Evolutionary conservation across 1,140 invertebrate genomes (phyloP).

Genomic region (Ditylenchus dipsaci): DNA sequence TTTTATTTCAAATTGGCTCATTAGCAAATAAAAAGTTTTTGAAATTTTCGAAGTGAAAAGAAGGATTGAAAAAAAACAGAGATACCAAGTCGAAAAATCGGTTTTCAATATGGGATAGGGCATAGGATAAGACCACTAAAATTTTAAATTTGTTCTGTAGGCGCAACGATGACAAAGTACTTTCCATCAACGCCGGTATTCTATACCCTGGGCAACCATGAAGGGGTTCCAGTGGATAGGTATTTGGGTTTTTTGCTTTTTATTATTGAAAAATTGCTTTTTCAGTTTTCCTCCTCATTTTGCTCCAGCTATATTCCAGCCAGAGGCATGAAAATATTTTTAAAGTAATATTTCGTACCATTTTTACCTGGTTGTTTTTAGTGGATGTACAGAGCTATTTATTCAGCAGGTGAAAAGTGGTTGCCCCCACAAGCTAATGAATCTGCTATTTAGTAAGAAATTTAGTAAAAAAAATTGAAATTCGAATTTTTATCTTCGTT

Average conservation of each 20-base stretch:
- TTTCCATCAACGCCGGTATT: constrained; percentile 50
- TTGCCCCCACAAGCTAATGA: constrained; percentile 28
- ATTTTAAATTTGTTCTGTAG: no score
- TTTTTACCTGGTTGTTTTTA: neutral
- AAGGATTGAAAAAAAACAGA: no score
- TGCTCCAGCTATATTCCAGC: constrained; percentile 49
- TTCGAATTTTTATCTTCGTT: neutral
- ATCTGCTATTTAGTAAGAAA: constrained; percentile 39
- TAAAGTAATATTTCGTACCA: no score
- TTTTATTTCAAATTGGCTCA: no score
- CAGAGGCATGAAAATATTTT: constrained; percentile 7
- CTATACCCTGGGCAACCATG: constrained; percentile 56
- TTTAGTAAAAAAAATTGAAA: neutral
- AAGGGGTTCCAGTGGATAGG: constrained; percentile 55
- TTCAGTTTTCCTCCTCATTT: constrained; percentile 55
- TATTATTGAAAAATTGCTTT: neutral
- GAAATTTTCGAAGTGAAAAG: no score
- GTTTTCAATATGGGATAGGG: no score
- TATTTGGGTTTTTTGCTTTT: constrained; percentile 9
- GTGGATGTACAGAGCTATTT: constrained; percentile 51
- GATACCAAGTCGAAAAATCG: no score
- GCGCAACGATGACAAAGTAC: constrained; percentile 34
- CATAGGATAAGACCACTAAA: no score
- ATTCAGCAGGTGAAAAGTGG: constrained; percentile 42
- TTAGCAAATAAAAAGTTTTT: no score